Evolutionary conservation across 2,888 invertebrate genomes (phyloP).

Genomic region (Girardia tigrina): DNA sequence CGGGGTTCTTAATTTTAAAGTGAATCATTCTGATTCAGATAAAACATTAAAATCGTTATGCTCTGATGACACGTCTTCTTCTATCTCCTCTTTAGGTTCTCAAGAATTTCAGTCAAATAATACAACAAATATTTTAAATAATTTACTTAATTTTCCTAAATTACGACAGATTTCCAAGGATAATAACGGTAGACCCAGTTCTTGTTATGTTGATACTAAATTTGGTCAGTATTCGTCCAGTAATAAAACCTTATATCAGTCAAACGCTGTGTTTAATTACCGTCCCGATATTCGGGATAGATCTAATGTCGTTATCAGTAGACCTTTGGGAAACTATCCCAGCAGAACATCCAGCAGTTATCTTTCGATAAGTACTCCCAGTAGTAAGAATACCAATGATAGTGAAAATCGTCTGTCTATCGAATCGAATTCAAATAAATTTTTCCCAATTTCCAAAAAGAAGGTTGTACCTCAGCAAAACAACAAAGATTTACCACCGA

Average conservation of each 20-base stretch:
- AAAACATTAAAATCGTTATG: neutral
- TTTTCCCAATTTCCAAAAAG: neutral
- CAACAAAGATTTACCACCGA: neutral
- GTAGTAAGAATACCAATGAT: too few relatives aligned
- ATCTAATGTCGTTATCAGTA: constrained; percentile 14
- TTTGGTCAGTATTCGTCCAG: constrained; percentile 2
- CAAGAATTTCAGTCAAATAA: too few relatives aligned
- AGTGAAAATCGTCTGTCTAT: too few relatives aligned
- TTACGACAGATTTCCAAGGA: neutral
- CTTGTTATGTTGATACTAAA: neutral
- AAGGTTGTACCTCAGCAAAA: neutral
- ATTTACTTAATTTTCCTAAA: neutral
- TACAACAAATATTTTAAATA: neutral
- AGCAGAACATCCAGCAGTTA: neutral
- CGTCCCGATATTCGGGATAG: neutral
- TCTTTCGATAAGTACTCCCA: neutral
- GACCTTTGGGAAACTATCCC: neutral
- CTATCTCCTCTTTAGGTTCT: neutral
- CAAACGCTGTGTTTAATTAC: neutral
- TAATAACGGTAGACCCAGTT: neutral
- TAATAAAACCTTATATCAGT: too few relatives aligned
- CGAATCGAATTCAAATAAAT: neutral
- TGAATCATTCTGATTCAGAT: neutral
- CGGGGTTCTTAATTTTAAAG: neutral
- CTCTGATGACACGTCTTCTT: neutral